A percentile compares a stretch with the other conserved stretches of the same genome.
Evolutionary conservation across 2,888 invertebrate genomes (phyloP).

Genomic region (Camponotus fellah): DNA sequence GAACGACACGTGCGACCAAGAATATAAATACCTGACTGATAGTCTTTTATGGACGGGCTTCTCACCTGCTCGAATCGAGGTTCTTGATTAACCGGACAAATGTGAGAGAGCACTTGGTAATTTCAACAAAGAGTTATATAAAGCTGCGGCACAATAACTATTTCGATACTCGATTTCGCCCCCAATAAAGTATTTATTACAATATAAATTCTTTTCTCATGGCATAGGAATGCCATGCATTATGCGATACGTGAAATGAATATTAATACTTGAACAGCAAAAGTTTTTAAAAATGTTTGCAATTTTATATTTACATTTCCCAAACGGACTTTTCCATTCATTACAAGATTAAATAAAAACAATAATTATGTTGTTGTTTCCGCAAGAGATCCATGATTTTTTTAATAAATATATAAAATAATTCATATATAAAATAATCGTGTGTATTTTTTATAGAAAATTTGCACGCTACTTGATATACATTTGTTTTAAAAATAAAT

Average conservation of each 20-base stretch:
- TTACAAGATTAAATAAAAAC: neutral
- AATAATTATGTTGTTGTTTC: neutral
- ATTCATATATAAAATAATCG: neutral
- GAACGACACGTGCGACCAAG: slow-evolving; percentile 22
- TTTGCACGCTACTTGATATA: neutral
- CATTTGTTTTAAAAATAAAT: neutral
- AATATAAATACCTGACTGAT: slow-evolving; percentile 34
- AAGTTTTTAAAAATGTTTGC: slow-evolving; percentile 4
- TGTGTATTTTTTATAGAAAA: neutral
- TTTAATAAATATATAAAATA: neutral
- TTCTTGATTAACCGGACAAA: neutral
- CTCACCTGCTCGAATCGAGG: neutral
- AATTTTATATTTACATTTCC: slow-evolving; percentile 6
- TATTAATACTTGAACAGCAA: neutral
- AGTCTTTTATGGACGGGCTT: neutral
- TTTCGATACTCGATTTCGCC: neutral
- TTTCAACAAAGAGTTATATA: neutral
- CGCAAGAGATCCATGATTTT: neutral
- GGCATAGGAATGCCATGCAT: neutral
- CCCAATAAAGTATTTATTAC: neutral
- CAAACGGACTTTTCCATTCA: neutral
- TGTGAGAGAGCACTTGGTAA: neutral
- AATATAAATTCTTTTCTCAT: slow-evolving; percentile 5
- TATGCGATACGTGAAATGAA: neutral
- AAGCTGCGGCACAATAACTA: neutral